phyloP scores from a whole-genome alignment of 2,797 vertebrate genomes.

The Cryptoblepharus egeriae region DNA sequence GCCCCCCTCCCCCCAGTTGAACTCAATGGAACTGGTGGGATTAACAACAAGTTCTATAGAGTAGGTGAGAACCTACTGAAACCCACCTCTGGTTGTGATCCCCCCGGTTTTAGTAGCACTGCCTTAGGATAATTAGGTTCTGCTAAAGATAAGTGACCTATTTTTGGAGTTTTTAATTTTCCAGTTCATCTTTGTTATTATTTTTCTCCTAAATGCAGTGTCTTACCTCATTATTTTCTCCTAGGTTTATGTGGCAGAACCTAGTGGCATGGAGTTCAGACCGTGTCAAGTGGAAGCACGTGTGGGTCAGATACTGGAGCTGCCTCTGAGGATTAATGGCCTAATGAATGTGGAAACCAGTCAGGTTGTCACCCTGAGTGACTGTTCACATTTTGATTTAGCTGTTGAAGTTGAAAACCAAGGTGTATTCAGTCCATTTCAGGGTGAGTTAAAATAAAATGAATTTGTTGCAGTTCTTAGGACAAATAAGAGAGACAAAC shows the following conservation, averaged over 20 bases:
- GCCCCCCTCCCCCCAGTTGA: no score
- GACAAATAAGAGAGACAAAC: not conserved
- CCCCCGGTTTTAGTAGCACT: no score
- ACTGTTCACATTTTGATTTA: slow-evolving; percentile 94
- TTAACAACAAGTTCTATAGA: no score
- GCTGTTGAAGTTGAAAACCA: slow-evolving; percentile 86
- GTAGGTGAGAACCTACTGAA: no score
- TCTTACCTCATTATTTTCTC: slow-evolving; percentile 19
- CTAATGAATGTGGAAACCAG: slow-evolving; percentile 67
- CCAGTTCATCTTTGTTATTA: not conserved
- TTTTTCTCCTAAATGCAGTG: not conserved
- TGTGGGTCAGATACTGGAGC: slow-evolving; percentile 84
- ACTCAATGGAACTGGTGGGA: no score
- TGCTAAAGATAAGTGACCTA: not conserved
- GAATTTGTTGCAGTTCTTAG: not conserved
- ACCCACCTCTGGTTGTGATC: no score
- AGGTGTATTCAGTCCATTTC: slow-evolving; percentile 83
- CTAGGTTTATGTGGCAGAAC: slow-evolving; percentile 92
- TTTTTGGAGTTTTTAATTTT: not conserved
- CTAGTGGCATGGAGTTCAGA: slow-evolving; percentile 90
- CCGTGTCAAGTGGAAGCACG: slow-evolving; percentile 87
- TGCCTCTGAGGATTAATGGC: slow-evolving; percentile 89
- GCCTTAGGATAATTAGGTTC: not conserved
- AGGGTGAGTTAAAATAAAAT: slow-evolving; percentile 75
- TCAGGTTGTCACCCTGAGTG: slow-evolving; percentile 85